Percentiles rank a stretch among this genome's conserved stretches.
Conservation (phyloP, 2,113 vertebrate species). For the Amblyopsis rosae region DNA sequence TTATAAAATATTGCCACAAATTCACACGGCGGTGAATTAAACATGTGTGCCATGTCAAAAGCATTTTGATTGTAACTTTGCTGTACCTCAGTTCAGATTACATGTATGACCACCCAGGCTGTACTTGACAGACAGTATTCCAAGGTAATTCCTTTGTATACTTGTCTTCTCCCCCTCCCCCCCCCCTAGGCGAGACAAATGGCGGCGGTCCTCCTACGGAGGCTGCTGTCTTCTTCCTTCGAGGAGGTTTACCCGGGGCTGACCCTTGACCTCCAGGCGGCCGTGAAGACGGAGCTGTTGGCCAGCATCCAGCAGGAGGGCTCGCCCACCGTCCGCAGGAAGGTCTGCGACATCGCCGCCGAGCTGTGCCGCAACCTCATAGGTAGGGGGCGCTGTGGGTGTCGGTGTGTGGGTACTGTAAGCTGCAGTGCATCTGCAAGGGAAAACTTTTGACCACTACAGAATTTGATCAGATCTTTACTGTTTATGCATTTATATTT, state of each 20-base stretch:
- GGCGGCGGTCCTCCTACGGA: conserved; percentile 93
- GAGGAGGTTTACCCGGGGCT: conserved; percentile 94
- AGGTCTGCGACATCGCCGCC: conserved; percentile 94
- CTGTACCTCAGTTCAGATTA: no score
- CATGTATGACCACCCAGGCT: no score
- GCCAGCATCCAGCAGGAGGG: conserved; percentile 89
- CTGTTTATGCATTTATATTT: background rate
- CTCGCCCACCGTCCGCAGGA: conserved; percentile 90
- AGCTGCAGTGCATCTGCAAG: background rate
- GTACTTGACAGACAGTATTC: no score
- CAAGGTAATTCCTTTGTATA: no score
- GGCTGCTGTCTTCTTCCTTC: conserved; percentile 93
- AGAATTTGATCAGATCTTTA: no score
- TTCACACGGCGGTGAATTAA: no score
- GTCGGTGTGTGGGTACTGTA: background rate
- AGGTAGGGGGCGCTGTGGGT: conserved; percentile 69
- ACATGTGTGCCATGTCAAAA: no score
- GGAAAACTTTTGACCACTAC: no score
- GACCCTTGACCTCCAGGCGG: conserved; percentile 86
- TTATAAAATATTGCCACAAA: no score
- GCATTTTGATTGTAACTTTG: no score
- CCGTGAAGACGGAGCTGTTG: conserved; percentile 90
- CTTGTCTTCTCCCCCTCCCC: background rate
- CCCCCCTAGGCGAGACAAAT: conserved; percentile 88
- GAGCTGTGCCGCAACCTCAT: conserved; percentile 95